Evolutionary conservation across 2,797 vertebrate species (phyloP).

Genomic region (Lophotriccus pileatus): DNA sequence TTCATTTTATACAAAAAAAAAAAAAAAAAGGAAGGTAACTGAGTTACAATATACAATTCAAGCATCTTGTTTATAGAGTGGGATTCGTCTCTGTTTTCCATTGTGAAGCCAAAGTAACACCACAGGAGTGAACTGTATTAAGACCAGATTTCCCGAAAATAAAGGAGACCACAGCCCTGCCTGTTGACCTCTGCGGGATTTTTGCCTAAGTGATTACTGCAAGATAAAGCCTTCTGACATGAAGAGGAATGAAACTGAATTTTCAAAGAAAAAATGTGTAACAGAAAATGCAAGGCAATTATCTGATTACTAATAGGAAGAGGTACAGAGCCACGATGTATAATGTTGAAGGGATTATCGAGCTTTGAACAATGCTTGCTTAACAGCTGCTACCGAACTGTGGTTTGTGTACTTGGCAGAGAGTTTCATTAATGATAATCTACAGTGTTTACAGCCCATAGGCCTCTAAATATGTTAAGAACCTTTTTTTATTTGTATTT

Average conservation of each 20-base stretch:
- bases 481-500: conserved; percentile 65
- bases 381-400: conserved; percentile 43
- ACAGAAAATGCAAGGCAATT: conserved; percentile 39
- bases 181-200: conserved; percentile 8
- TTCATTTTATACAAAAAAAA: not conserved
- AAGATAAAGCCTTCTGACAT: conserved; percentile 40
- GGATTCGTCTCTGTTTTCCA: not conserved
- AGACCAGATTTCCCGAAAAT: conserved; percentile 5
- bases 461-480: conserved; percentile 59
- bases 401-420: conserved; percentile 41
- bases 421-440: conserved; percentile 61
- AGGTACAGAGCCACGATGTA: conserved; percentile 11
- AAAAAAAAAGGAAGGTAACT: not conserved
- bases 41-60: not conserved
- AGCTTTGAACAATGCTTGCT: conserved; percentile 62
- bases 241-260: conserved; percentile 20
- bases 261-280: conserved; percentile 7
- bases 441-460: conserved; percentile 63
- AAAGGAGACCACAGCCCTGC: not conserved
- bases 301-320: conserved; percentile 52
- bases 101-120: not conserved
- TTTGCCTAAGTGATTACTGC: conserved; percentile 31
- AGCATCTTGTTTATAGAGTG: not conserved
- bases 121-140: not conserved
- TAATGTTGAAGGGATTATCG: conserved; percentile 53